phyloP scores from a whole-genome alignment of 2,113 vertebrate species.

The Muscicapa adusta region DNA sequence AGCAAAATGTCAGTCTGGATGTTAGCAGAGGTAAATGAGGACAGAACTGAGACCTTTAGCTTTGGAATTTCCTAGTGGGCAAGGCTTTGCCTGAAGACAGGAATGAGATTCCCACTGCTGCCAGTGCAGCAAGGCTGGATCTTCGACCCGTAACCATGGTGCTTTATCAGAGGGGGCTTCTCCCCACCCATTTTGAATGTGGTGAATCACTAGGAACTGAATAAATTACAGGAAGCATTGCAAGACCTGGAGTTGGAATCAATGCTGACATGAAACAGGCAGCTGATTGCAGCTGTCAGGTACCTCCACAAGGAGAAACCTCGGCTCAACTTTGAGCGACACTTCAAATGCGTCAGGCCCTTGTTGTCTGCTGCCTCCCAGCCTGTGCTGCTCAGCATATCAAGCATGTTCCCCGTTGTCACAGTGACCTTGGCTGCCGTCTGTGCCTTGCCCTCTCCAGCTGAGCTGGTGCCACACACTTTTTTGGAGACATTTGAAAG shows the following conservation, averaged over 20 bases:
- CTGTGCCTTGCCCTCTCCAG: slow-evolving; percentile 63
- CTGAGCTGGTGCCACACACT: slow-evolving; percentile 21
- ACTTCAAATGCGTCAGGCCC: slow-evolving; percentile 47
- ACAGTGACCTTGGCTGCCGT: slow-evolving; percentile 59
- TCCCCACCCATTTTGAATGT: not conserved
- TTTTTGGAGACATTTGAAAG: not conserved
- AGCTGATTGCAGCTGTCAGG: slow-evolving; percentile 49
- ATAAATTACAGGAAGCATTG: slow-evolving; percentile 25
- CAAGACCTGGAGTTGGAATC: slow-evolving; percentile 11
- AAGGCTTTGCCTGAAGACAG: not conserved
- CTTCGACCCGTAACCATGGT: not conserved
- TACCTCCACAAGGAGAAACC: slow-evolving; percentile 58
- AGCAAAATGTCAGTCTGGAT: not conserved
- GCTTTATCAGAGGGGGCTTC: not conserved
- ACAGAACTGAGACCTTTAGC: not conserved
- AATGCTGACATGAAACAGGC: slow-evolving; percentile 34
- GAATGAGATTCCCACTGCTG: not conserved
- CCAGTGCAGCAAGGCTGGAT: not conserved
- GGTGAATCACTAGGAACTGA: slow-evolving; percentile 3
- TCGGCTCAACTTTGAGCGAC: slow-evolving; percentile 56
- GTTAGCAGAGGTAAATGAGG: not conserved
- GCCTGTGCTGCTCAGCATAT: slow-evolving; percentile 55
- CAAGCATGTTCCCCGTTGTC: slow-evolving; percentile 49
- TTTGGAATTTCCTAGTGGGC: not conserved
- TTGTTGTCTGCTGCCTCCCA: slow-evolving; percentile 50